Evolutionary conservation across 2,113 vertebrate genomes (phyloP).

Genomic region (Cranoglanis bouderius): DNA sequence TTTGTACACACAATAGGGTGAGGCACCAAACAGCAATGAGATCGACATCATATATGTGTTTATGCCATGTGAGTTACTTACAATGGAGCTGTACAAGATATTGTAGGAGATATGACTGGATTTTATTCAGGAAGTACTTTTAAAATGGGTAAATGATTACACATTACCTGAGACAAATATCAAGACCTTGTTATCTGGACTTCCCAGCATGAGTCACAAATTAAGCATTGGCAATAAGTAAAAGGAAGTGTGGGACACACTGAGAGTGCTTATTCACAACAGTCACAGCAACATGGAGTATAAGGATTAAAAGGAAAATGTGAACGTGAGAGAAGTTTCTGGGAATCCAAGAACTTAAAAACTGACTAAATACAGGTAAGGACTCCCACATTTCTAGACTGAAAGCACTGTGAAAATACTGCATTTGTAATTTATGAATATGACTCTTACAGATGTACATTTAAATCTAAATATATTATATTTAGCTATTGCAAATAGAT

Average conservation of each 20-base stretch:
- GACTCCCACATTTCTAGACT: neutral
- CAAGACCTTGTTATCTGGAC: neutral
- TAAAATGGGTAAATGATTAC: neutral
- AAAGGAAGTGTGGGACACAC: neutral
- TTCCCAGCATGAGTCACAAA: slow-evolving; percentile 3
- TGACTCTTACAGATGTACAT: neutral
- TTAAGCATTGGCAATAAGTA: neutral
- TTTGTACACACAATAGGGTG: neutral
- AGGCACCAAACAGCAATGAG: neutral
- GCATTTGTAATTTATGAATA: neutral
- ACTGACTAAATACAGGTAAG: neutral
- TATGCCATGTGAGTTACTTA: neutral
- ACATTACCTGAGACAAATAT: neutral
- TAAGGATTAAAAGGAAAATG: neutral
- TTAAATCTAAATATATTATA: neutral
- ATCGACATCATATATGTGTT: neutral
- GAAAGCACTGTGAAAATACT: neutral
- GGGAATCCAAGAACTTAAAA: neutral
- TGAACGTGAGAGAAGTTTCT: neutral
- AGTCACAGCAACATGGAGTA: neutral
- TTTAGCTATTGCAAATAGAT: neutral
- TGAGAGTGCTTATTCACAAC: neutral
- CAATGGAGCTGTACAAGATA: neutral
- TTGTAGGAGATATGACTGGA: neutral
- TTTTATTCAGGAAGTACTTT: slow-evolving; percentile 9